Evolutionary conservation across 2,797 vertebrate species (phyloP).

Genomic region (Phoxinus dragarum): DNA sequence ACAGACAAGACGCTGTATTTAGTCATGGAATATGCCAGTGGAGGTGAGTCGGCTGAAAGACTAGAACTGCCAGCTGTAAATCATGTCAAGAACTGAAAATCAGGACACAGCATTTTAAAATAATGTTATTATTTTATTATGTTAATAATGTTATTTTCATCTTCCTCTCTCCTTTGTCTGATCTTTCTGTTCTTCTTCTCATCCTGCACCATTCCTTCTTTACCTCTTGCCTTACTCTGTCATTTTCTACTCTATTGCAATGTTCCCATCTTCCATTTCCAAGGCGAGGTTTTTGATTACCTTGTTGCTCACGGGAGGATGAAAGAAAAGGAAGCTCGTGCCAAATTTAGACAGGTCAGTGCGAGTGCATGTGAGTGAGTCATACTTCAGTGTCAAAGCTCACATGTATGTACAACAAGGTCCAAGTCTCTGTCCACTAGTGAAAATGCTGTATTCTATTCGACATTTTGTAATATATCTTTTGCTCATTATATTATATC

Average conservation of each 20-base stretch:
- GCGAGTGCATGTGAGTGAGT: slow-evolving; percentile 1
- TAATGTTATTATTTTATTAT: neutral
- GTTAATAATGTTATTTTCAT: slow-evolving; percentile 3
- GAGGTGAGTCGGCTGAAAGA: slow-evolving; percentile 72
- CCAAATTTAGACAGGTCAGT: slow-evolving; percentile 98
- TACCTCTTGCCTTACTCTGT: neutral
- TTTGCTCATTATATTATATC: neutral
- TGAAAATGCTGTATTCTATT: neutral
- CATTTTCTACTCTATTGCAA: slow-evolving; percentile 20
- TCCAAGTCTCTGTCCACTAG: neutral
- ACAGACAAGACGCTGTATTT: slow-evolving; percentile 95
- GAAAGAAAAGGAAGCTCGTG: slow-evolving; percentile 99
- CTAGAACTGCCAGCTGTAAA: slow-evolving; percentile 25
- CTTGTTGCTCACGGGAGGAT: slow-evolving; percentile 98
- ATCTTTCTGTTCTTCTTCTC: neutral
- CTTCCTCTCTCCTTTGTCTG: slow-evolving; percentile 18
- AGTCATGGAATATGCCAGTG: slow-evolving; percentile 96
- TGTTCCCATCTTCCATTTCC: slow-evolving; percentile 51
- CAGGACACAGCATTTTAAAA: neutral
- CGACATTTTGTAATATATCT: neutral
- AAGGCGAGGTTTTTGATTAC: slow-evolving; percentile 99
- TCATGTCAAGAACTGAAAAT: slow-evolving; percentile 10
- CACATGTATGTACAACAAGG: neutral
- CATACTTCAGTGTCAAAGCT: slow-evolving; percentile 19
- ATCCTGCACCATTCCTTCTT: neutral